Evolutionary conservation across 2,113 vertebrate genomes (phyloP).

Genomic region (Rhineura floridana): DNA sequence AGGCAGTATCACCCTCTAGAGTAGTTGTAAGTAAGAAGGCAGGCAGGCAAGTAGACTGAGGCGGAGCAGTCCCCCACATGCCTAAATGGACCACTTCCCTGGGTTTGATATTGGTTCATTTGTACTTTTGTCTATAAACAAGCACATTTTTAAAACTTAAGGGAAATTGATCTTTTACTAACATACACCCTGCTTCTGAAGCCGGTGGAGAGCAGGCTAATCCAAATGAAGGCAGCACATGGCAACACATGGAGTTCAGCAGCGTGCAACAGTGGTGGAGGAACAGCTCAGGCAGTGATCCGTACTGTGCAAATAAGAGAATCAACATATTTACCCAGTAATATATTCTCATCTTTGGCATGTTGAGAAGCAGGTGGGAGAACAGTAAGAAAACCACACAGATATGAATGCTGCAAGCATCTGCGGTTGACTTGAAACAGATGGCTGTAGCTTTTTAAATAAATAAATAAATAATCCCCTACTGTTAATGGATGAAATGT

Average conservation of each 20-base stretch:
- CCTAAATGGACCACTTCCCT: no score
- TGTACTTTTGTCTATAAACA: no score
- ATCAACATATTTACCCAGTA: neutral
- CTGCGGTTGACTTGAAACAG: neutral
- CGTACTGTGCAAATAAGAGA: no score
- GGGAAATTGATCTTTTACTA: no score
- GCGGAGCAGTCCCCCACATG: no score
- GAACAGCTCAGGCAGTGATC: no score
- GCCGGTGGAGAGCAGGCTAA: no score
- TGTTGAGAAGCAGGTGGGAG: neutral
- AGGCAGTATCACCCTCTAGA: no score
- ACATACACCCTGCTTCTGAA: neutral
- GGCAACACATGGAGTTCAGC: neutral
- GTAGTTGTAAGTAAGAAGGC: no score
- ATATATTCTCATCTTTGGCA: neutral
- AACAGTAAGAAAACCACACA: neutral
- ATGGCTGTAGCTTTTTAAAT: neutral
- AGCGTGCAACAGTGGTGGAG: neutral
- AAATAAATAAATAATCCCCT: neutral
- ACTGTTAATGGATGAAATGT: slow-evolving; percentile 2
- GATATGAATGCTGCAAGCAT: neutral
- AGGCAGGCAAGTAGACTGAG: no score
- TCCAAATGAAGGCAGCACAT: neutral
- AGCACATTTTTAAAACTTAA: no score
- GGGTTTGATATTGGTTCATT: no score